Evolutionary conservation across 1,140 invertebrate genomes (phyloP).

Genomic region (Pseudachorutes palmiensis): DNA sequence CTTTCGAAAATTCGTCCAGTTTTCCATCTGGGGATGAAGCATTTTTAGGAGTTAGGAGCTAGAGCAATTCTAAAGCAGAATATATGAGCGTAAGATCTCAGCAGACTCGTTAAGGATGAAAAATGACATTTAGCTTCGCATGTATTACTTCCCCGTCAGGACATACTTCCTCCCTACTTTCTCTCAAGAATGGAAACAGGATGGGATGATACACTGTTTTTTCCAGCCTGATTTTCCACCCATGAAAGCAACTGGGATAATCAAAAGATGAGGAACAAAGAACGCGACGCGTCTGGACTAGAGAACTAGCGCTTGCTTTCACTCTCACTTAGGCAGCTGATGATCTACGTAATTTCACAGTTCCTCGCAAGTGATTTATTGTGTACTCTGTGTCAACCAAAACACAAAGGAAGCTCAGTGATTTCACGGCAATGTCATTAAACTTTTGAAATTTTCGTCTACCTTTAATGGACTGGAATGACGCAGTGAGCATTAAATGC

Average conservation of each 20-base stretch:
- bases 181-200: not conserved
- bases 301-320: too few species aligned
- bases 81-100: constrained; percentile 26
- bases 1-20: too few species aligned
- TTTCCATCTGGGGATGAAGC: too few species aligned
- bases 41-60: not conserved
- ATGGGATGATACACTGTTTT: constrained; percentile 1
- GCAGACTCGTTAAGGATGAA: constrained; percentile 31
- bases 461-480: not conserved
- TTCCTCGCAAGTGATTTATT: not conserved
- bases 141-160: not conserved
- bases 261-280: not conserved
- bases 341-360: not conserved
- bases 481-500: too few species aligned
- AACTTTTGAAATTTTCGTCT: not conserved
- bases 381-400: too few species aligned
- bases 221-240: not conserved
- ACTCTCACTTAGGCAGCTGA: not conserved
- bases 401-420: not conserved
- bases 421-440: too few species aligned
- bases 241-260: not conserved
- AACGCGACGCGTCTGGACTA: not conserved
- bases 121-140: constrained; percentile 23
- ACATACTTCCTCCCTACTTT: not conserved
- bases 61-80: constrained; percentile 1